A percentile compares a stretch with the other conserved stretches of the same genome.
Conservation (phyloP, 30 jellyfish, hydroid and myxozoan species). For the Aurelia sp. region DNA sequence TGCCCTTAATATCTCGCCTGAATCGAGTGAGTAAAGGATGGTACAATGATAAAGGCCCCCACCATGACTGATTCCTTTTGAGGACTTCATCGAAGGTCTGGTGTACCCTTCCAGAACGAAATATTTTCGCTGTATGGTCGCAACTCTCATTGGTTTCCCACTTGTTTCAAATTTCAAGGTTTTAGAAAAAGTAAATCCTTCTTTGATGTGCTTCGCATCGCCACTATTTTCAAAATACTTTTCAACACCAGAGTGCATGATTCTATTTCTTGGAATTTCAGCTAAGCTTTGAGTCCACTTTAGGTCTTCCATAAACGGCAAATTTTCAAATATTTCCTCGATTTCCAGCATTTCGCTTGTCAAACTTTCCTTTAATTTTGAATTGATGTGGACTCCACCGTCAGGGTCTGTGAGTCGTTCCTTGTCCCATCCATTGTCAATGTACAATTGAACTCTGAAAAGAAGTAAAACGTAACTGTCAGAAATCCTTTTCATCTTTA, state of each 20-base stretch:
- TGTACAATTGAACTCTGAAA: not conserved
- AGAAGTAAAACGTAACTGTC: not conserved
- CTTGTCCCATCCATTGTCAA: not conserved
- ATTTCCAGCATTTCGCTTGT: not conserved
- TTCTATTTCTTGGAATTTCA: not conserved
- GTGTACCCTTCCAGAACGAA: constrained; percentile 34
- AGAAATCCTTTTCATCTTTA: too few relatives aligned
- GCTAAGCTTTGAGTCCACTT: constrained; percentile 24
- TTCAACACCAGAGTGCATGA: constrained; percentile 11
- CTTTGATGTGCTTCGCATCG: not conserved
- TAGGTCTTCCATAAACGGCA: not conserved
- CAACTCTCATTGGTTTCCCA: constrained; percentile 12
- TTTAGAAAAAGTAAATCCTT: constrained; percentile 11
- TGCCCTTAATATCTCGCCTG: constrained; percentile 19
- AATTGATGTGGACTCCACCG: not conserved
- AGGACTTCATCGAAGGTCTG: constrained; percentile 25
- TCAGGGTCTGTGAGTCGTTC: constrained; percentile 9
- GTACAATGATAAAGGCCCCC: constrained; percentile 15
- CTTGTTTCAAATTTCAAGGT: constrained; percentile 35
- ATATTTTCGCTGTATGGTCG: not conserved
- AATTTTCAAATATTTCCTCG: not conserved
- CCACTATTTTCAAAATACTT: not conserved
- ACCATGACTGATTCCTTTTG: constrained; percentile 24
- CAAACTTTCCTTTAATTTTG: not conserved
- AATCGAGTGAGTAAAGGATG: not conserved